Conservation (phyloP, 1,140 invertebrate species). For the Holotrichia oblita region DNA sequence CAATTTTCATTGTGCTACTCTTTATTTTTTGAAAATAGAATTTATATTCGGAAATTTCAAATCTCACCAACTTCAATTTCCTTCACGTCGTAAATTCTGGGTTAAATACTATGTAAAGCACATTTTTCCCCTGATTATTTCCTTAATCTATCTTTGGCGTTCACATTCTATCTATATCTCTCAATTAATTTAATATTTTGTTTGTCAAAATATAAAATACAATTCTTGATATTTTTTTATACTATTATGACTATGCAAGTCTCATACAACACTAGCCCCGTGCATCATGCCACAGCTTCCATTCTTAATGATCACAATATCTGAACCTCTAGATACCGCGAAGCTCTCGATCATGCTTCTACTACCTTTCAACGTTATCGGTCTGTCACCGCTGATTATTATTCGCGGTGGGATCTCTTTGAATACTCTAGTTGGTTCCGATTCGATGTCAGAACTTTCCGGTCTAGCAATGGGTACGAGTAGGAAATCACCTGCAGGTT, state of each 20-base stretch:
- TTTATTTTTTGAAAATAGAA: no score
- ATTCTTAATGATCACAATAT: constrained; percentile 55
- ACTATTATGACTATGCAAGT: neutral
- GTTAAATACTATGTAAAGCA: no score
- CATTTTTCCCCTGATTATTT: no score
- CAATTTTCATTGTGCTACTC: no score
- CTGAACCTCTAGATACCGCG: constrained; percentile 53
- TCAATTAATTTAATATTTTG: no score
- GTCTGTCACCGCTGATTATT: constrained; percentile 47
- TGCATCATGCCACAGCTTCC: constrained; percentile 51
- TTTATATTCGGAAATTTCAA: no score
- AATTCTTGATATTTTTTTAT: no score
- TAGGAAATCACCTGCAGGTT: constrained; percentile 54
- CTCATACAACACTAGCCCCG: constrained; percentile 53
- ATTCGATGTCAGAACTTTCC: constrained; percentile 55
- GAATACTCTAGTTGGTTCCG: constrained; percentile 48
- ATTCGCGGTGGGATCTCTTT: constrained; percentile 51
- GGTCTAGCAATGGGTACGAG: constrained; percentile 56
- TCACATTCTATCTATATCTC: no score
- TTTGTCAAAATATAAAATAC: no score
- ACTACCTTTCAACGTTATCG: constrained; percentile 51
- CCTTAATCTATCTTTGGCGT: no score
- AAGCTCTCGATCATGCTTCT: constrained; percentile 58
- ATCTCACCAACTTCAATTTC: no score
- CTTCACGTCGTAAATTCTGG: no score